Evolutionary conservation across 2,113 vertebrate species (phyloP).

Genomic region (Platichthys stellatus): DNA sequence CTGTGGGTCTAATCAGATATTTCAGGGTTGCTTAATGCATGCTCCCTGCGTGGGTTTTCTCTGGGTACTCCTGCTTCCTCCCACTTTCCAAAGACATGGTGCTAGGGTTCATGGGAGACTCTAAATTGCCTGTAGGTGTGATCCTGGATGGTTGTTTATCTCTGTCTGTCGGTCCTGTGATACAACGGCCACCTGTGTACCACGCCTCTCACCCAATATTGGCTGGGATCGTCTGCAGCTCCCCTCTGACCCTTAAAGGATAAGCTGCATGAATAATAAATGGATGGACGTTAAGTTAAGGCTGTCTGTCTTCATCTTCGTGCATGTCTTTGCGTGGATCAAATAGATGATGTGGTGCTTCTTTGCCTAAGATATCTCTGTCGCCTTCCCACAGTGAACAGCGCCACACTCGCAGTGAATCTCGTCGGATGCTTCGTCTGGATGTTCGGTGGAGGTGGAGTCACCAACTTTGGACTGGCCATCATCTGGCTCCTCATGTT

Average conservation of each 20-base stretch:
- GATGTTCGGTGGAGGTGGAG: constrained; percentile 97
- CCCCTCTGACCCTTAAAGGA: background rate
- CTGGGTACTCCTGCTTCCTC: background rate
- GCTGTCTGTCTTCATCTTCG: background rate
- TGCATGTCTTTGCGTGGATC: background rate
- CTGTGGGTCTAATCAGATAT: background rate
- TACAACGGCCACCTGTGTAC: background rate
- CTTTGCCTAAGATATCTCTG: constrained; percentile 49
- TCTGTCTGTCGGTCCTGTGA: background rate
- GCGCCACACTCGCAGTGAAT: constrained; percentile 94
- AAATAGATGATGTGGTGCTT: background rate
- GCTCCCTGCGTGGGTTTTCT: background rate
- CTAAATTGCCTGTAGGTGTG: background rate
- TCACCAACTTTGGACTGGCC: constrained; percentile 97
- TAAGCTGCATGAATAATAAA: background rate
- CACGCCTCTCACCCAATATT: background rate
- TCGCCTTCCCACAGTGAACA: constrained; percentile 89
- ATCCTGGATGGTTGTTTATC: background rate
- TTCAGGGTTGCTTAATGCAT: background rate
- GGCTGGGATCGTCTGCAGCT: background rate
- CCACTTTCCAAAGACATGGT: background rate
- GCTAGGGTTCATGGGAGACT: background rate
- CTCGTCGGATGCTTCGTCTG: constrained; percentile 96
- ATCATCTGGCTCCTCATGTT: constrained; percentile 99
- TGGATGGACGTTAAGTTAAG: background rate